Conservation (phyloP, 2,888 invertebrate genomes). For the Acronicta aceris region DNA sequence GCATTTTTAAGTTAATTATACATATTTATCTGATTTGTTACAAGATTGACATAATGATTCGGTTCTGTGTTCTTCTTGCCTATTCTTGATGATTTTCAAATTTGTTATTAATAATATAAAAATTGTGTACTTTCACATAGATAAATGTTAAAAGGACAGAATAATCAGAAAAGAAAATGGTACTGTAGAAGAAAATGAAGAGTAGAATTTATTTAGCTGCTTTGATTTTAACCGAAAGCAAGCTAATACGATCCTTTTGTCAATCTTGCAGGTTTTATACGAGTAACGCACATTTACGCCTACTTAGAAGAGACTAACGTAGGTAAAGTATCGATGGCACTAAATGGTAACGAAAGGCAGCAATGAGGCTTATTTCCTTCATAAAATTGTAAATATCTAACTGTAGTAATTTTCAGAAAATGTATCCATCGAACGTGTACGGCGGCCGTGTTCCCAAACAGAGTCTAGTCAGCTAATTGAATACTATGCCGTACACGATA, state of each 20-base stretch:
- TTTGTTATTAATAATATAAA: too few relatives aligned
- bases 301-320: constrained; percentile 3
- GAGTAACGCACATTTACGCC: constrained; percentile 11
- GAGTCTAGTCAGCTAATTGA: constrained; percentile 40
- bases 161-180: too few relatives aligned
- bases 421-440: constrained; percentile 26
- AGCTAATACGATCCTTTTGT: constrained; percentile 32
- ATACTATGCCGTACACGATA: constrained; percentile 42
- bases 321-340: constrained; percentile 8
- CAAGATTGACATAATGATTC: constrained; percentile 42
- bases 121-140: too few relatives aligned
- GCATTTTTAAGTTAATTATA: constrained; percentile 40
- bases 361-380: constrained; percentile 39
- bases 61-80: neutral
- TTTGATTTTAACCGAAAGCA: too few relatives aligned
- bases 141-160: too few relatives aligned
- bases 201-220: too few relatives aligned
- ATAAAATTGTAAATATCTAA: constrained; percentile 41
- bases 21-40: constrained; percentile 27
- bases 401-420: constrained; percentile 15
- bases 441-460: constrained; percentile 16
- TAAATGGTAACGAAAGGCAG: constrained; percentile 5
- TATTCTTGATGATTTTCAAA: too few relatives aligned
- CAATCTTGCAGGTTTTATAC: constrained; percentile 44
- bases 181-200: too few relatives aligned